Conservation (phyloP, 2,113 vertebrate species). For the Microcebus tavaratra region DNA sequence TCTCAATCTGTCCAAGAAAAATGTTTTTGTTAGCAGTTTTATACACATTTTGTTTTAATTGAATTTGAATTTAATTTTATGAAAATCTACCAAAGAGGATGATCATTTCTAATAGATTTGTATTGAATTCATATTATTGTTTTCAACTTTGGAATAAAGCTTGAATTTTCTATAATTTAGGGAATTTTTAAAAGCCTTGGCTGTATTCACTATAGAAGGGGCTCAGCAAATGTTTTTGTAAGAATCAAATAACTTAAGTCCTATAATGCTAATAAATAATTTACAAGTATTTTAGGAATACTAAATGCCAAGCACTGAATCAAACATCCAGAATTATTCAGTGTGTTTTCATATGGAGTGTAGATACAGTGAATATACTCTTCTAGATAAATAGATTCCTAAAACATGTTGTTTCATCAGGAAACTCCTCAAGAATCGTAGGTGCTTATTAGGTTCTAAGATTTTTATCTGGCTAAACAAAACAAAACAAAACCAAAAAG, state of each 20-base stretch:
- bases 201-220: background rate
- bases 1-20: background rate
- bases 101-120: background rate
- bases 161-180: background rate
- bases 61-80: conserved; percentile 27
- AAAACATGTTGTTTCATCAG: background rate
- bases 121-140: background rate
- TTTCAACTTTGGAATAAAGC: background rate
- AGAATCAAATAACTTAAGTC: background rate
- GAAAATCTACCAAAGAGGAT: background rate
- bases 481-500: background rate
- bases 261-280: background rate
- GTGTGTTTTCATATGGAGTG: background rate
- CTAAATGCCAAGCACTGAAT: background rate
- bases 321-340: background rate
- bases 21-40: background rate
- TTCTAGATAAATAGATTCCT: background rate
- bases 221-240: background rate
- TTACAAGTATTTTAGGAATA: background rate
- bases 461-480: conserved; percentile 19
- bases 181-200: background rate
- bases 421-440: background rate
- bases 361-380: background rate
- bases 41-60: background rate
- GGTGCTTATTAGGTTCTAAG: background rate